Conservation (phyloP, 2,888 invertebrate species). For the Mamestra brassicae region DNA sequence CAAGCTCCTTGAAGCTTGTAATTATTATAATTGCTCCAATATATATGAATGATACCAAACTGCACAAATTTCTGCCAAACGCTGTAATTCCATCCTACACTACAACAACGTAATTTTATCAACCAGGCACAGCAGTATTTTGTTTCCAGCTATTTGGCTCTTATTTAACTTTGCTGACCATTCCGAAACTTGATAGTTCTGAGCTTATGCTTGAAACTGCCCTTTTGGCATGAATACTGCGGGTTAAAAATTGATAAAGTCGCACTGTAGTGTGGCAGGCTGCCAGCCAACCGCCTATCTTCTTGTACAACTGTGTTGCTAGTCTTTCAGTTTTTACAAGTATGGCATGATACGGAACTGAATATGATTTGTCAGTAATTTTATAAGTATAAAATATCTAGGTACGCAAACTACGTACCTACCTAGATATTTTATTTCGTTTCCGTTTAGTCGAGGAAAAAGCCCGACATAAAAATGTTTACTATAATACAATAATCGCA, state of each 20-base stretch:
- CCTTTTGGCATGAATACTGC: conserved; percentile 52
- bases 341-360: neutral
- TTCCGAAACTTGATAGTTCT: conserved; percentile 47
- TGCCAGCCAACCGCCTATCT: conserved; percentile 42
- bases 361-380: neutral
- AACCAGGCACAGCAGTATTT: neutral
- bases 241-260: conserved; percentile 55
- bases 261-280: conserved; percentile 45
- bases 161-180: conserved; percentile 43
- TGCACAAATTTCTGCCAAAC: neutral
- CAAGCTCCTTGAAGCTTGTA: too few species aligned
- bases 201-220: conserved; percentile 44
- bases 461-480: too few species aligned
- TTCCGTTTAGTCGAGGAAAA: too few species aligned
- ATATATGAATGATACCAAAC: neutral
- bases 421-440: too few species aligned
- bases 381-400: too few species aligned
- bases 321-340: conserved; percentile 26
- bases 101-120: neutral
- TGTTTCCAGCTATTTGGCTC: conserved; percentile 34
- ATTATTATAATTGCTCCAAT: too few species aligned
- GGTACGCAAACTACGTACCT: too few species aligned
- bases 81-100: neutral
- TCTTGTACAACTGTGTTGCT: conserved; percentile 31
- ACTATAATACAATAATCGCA: too few species aligned